phyloP scores from a whole-genome alignment of 2,797 vertebrate species.

The Hydrocynus forskahlii region DNA sequence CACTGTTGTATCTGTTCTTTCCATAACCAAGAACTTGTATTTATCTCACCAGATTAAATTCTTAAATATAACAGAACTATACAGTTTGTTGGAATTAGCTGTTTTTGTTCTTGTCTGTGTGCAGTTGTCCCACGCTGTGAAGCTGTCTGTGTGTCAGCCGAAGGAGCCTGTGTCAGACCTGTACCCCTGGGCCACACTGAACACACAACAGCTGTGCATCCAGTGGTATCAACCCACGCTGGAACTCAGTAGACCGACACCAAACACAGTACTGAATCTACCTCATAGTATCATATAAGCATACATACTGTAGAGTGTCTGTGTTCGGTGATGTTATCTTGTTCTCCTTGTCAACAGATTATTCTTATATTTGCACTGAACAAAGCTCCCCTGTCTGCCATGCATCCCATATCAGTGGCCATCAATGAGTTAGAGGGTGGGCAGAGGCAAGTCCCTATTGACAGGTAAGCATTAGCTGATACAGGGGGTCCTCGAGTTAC shows the following conservation, averaged over 20 bases:
- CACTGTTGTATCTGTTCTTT: no score
- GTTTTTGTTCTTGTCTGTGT: not conserved
- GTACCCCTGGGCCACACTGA: conserved; percentile 47
- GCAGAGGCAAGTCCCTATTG: conserved; percentile 38
- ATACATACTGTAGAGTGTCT: not conserved
- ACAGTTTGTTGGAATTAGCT: not conserved
- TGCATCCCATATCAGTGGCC: not conserved
- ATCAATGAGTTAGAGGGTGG: conserved; percentile 49
- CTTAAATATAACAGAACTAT: not conserved
- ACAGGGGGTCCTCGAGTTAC: no score
- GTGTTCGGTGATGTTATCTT: not conserved
- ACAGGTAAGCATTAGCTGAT: conserved; percentile 43
- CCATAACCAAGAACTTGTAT: not conserved
- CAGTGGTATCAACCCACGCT: conserved; percentile 82
- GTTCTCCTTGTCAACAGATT: conserved; percentile 42
- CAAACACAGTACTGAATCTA: conserved; percentile 70
- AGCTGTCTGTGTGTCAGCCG: conserved; percentile 12
- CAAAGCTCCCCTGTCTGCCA: conserved; percentile 38
- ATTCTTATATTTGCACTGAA: conserved; percentile 58
- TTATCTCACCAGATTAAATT: not conserved
- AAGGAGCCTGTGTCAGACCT: conserved; percentile 29
- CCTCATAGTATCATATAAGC: not conserved
- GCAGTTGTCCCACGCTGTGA: conserved; percentile 11
- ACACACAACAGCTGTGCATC: conserved; percentile 79
- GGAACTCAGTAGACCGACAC: conserved; percentile 55